phyloP scores from a whole-genome alignment of 64 coral and sea anemone species.

The Stichodactyla helianthus region DNA sequence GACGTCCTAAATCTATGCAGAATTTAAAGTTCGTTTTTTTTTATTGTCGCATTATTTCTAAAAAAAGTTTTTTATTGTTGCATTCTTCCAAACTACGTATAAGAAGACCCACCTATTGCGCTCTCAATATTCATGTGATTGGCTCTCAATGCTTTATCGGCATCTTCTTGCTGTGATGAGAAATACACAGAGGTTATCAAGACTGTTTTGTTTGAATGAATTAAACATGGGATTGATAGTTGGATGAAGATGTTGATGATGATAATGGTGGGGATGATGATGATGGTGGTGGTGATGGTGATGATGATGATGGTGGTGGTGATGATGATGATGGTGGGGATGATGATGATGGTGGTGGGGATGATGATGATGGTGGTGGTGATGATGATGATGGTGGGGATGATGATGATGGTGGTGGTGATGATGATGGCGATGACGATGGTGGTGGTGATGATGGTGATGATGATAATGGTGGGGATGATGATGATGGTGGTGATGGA shows the following conservation, averaged over 20 bases:
- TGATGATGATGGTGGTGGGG: neutral
- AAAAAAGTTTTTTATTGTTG: too few species aligned
- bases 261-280: neutral
- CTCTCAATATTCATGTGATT: conserved; percentile 98
- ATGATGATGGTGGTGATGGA: neutral
- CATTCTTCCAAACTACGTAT: too few species aligned
- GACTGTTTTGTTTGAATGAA: neutral
- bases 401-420: neutral
- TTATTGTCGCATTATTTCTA: too few species aligned
- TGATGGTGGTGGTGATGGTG: neutral
- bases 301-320: neutral
- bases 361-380: too few species aligned
- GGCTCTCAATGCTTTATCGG: conserved; percentile 87
- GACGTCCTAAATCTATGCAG: too few species aligned
- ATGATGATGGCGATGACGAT: neutral
- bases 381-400: too few species aligned
- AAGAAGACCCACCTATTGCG: conserved; percentile 69
- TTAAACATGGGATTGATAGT: too few species aligned
- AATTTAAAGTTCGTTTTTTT: too few species aligned
- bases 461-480: neutral
- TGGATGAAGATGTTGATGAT: neutral
- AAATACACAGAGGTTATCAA: neutral
- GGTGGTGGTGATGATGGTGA: neutral
- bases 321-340: neutral
- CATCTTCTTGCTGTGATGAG: conserved; percentile 77